A percentile compares a stretch with the other conserved stretches of the same genome.
Evolutionary conservation across 1,140 invertebrate genomes (phyloP).

Genomic region (Cherax destructor): DNA sequence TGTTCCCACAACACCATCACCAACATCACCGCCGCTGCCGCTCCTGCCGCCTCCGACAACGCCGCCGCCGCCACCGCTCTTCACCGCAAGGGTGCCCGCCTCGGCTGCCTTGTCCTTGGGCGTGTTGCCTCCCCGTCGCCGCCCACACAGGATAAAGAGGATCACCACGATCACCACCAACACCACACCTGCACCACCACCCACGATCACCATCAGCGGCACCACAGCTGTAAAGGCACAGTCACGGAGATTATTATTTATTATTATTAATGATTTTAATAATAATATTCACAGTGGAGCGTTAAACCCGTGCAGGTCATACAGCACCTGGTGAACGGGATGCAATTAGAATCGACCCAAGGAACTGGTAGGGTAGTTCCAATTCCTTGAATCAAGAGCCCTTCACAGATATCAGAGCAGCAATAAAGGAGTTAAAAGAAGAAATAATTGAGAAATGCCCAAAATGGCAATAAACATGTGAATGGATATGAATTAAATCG

Average conservation of each 20-base stretch:
- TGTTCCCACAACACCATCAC: constrained; percentile 18
- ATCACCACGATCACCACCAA: constrained; percentile 81
- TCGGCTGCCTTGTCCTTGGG: constrained; percentile 61
- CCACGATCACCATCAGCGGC: constrained; percentile 80
- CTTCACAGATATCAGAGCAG: no score
- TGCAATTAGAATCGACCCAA: no score
- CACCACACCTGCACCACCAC: constrained; percentile 80
- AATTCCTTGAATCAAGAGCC: no score
- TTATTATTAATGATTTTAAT: neutral
- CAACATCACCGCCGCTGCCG: neutral
- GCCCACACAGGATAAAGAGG: constrained; percentile 79
- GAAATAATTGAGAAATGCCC: no score
- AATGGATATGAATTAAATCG: no score
- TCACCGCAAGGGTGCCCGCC: constrained; percentile 20
- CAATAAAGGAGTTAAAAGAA: no score
- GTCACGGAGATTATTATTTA: neutral
- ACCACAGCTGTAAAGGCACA: constrained; percentile 79
- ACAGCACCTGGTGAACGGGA: no score
- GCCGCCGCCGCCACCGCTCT: constrained; percentile 10
- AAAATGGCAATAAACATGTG: no score
- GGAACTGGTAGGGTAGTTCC: no score
- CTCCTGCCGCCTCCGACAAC: neutral
- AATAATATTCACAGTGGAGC: neutral
- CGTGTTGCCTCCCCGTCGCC: neutral
- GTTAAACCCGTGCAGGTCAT: no score